Evolutionary conservation across 2,888 invertebrate species (phyloP).

Genomic region (Rhagophthalmus giganteus): DNA sequence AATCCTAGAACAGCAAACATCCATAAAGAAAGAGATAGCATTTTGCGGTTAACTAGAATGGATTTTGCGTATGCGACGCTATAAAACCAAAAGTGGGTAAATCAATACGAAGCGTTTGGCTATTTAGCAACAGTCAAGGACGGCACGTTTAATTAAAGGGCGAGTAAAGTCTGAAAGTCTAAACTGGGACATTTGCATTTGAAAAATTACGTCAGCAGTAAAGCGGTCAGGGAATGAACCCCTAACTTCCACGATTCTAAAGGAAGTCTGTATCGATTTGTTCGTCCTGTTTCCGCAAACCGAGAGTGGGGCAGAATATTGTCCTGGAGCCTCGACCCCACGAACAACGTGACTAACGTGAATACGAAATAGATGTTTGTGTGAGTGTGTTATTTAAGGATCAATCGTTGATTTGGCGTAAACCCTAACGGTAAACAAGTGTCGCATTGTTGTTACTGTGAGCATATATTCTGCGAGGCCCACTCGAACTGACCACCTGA

Average conservation of each 20-base stretch:
- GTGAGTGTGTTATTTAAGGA: conserved; percentile 9
- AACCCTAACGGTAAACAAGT: not conserved
- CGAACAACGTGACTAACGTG: conserved; percentile 18
- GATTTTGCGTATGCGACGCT: not conserved
- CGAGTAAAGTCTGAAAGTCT: not conserved
- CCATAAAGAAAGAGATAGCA: not conserved
- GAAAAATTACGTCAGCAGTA: not conserved
- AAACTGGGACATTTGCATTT: conserved; percentile 7
- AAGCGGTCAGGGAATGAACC: not conserved
- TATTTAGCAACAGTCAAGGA: not conserved
- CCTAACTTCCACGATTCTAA: conserved; percentile 1
- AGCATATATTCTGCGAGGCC: no score
- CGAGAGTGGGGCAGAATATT: conserved; percentile 21
- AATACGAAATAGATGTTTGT: conserved; percentile 10
- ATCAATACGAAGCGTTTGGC: conserved; percentile 5
- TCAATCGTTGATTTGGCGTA: not conserved
- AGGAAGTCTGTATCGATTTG: conserved; percentile 24
- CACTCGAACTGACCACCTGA: not conserved
- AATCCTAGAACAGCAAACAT: not conserved
- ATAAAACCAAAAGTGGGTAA: not conserved
- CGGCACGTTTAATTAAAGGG: not conserved
- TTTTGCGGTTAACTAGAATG: not conserved
- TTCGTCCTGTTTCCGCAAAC: conserved; percentile 19
- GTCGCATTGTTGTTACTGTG: not conserved
- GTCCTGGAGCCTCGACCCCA: conserved; percentile 21